Conservation (phyloP, 2,888 invertebrate genomes). For the Amiota communis region DNA sequence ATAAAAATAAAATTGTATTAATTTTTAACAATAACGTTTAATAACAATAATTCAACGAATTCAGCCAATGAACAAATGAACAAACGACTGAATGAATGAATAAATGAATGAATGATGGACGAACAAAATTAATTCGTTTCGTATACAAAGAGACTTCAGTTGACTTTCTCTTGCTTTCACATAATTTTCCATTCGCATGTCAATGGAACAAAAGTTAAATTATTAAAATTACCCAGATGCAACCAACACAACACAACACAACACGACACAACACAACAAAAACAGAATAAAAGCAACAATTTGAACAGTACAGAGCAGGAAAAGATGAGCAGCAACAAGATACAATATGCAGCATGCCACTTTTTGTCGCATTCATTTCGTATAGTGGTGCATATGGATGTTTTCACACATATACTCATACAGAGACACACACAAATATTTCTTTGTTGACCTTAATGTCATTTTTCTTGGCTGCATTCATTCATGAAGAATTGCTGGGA, state of each 20-base stretch:
- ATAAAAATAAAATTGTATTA: constrained; percentile 22
- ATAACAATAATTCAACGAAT: constrained; percentile 17
- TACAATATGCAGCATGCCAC: too few species aligned
- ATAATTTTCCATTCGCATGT: constrained; percentile 11
- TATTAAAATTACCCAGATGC: constrained; percentile 26
- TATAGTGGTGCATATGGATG: too few species aligned
- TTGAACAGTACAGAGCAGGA: too few species aligned
- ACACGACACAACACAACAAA: neutral
- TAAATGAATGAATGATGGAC: too few species aligned
- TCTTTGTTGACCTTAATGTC: constrained; percentile 17
- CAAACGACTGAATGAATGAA: too few species aligned
- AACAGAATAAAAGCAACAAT: neutral
- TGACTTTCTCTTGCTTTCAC: neutral
- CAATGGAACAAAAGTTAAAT: constrained; percentile 25
- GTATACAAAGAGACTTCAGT: neutral
- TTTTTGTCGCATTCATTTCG: too few species aligned
- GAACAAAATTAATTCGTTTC: constrained; percentile 10
- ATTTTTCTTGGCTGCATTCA: constrained; percentile 18
- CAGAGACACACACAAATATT: constrained; percentile 10
- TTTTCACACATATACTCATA: neutral
- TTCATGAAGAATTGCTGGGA: neutral
- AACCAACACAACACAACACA: neutral
- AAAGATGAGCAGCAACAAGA: too few species aligned
- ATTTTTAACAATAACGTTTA: constrained; percentile 27
- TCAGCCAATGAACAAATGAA: too few species aligned